Percentiles rank a stretch among this genome's conserved stretches.
phyloP scores from a whole-genome alignment of 2,888 invertebrate genomes.

The Penaeus monodon region DNA sequence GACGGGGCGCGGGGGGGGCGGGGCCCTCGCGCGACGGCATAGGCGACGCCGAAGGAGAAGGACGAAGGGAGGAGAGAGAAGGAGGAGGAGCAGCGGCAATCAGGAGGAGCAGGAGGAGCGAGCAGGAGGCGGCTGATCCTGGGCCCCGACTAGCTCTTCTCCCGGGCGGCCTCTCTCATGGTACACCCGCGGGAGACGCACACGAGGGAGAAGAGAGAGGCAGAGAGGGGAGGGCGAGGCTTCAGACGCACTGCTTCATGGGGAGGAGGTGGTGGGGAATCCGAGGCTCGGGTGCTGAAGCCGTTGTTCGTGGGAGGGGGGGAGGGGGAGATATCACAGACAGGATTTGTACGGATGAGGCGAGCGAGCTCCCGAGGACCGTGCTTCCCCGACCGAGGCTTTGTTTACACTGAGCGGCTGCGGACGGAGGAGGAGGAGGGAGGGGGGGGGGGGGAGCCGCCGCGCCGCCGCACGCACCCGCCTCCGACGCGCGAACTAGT shows the following conservation, averaged over 20 bases:
- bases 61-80: no score
- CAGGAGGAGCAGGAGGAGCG: no score
- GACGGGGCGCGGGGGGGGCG: not conserved
- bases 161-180: not conserved
- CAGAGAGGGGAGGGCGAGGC: not conserved
- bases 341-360: constrained; percentile 41
- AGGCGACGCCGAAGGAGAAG: not conserved
- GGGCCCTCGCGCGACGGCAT: constrained; percentile 37
- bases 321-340: constrained; percentile 38
- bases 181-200: constrained; percentile 26
- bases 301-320: not conserved
- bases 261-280: not conserved
- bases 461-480: constrained; percentile 8
- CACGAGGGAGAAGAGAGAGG: not conserved
- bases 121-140: no score
- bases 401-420: constrained; percentile 44
- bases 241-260: constrained; percentile 23
- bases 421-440: not conserved
- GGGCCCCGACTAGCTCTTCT: no score
- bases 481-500: not conserved
- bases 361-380: not conserved
- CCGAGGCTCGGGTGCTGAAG: constrained; percentile 6
- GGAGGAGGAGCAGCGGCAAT: no score
- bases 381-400: constrained; percentile 24
- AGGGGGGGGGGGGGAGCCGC: not conserved